Evolutionary conservation across 1,140 invertebrate genomes (phyloP), one percentile per base, ranked within the genome.

Genomic region (Drosophila nannoptera): DNA sequence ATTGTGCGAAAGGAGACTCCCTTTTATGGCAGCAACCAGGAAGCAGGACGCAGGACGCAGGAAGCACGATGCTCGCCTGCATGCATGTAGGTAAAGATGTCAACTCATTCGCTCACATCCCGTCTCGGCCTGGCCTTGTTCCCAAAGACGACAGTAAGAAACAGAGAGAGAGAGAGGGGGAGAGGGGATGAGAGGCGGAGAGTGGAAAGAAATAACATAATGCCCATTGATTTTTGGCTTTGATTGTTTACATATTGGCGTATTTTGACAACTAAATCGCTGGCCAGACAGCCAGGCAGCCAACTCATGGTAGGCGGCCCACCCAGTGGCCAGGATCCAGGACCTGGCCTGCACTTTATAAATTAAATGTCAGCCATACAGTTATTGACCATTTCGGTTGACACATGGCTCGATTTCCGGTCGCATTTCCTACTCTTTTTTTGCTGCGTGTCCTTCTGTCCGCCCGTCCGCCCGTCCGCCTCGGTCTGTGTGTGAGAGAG

Each of bases 201-300:
- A 22, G 22, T 22, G 22, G 22, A 22, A 22, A 22, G 22, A 22
- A 22, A 22, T 22, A 22, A 72, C 50, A 59, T 71, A 71, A 75
- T 77, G 52, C 56, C 55, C 50, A 84, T 66, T 76, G 81, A 83
- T 75, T 75, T 74, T 63, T 46, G 53, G 49, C 43, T 66, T 62
- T 62, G 54, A 62, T 84, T 83, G 78, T 83, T 83, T 83, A 84
- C 80, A 64, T 84, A 73, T 82, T 73, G 69, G 58, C 73, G 77
- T 83, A 84, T 83, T 83, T 83, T 83, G 78, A 83, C 78, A 83
- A 80, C 78, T 83, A 80, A 80, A 83, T 83, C 71, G 76, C 58
- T 67, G 22, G 1, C 22, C 22, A 64, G 73, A 50, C 73, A 61
- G 53, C 50, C 56, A 33, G 63, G 68, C 68, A 48, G 68, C 68